Conservation (phyloP, 2,113 vertebrate genomes). For the Stomatorhinus ivindoensis region DNA sequence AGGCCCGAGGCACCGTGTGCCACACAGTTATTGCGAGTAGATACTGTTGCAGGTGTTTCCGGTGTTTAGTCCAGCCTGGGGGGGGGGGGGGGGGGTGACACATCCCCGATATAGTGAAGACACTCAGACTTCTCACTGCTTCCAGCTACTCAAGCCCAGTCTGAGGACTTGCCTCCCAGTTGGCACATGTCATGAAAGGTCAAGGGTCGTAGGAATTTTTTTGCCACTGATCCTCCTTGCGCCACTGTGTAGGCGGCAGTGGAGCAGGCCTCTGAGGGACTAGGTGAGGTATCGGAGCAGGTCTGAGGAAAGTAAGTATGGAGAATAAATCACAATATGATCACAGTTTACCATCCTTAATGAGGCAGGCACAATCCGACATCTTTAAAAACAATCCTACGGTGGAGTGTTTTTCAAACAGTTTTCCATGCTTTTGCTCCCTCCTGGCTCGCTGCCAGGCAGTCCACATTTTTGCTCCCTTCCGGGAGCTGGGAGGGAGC, state of each 20-base stretch:
- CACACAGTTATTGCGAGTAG: neutral
- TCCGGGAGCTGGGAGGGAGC: neutral
- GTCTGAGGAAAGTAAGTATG: constrained; percentile 37
- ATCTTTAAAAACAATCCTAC: neutral
- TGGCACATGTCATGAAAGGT: neutral
- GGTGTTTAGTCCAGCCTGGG: neutral
- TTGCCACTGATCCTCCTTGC: neutral
- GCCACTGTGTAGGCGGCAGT: constrained; percentile 53
- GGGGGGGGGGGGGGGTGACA: too few species aligned
- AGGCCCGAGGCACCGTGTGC: neutral
- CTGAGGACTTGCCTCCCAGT: neutral
- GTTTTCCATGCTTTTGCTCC: neutral
- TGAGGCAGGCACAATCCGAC: neutral
- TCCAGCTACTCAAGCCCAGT: neutral
- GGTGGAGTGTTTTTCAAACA: neutral
- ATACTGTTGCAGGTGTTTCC: neutral
- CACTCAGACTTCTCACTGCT: neutral
- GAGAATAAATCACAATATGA: neutral
- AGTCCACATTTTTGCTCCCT: neutral
- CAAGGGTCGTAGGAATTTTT: neutral
- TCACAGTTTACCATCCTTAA: neutral
- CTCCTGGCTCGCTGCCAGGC: neutral
- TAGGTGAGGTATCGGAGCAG: constrained; percentile 44
- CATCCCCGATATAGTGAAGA: neutral
- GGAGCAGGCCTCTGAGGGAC: constrained; percentile 65